phyloP scores from a whole-genome alignment of 2,888 invertebrate species.

The Craniophora ligustri region DNA sequence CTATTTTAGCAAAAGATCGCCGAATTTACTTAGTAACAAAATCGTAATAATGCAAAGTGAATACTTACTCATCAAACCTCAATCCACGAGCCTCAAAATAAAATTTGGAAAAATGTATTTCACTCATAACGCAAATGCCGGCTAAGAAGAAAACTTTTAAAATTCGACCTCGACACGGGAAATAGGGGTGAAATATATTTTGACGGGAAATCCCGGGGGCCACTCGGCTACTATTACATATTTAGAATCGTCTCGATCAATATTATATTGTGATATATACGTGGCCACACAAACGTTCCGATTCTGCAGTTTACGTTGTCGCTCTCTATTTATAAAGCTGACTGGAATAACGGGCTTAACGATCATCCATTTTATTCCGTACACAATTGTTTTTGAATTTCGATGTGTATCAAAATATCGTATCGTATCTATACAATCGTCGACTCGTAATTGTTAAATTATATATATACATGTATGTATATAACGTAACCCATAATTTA shows the following conservation, averaged over 20 bases:
- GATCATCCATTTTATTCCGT: conserved; percentile 61
- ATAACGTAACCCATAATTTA: background rate
- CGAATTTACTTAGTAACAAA: conserved; percentile 43
- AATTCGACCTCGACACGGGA: conserved; percentile 52
- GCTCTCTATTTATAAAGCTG: conserved; percentile 64
- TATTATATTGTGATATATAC: conserved; percentile 46
- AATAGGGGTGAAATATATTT: conserved; percentile 54
- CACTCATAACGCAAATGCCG: conserved; percentile 49
- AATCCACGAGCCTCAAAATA: conserved; percentile 40
- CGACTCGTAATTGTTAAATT: conserved; percentile 2
- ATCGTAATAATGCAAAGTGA: conserved; percentile 51
- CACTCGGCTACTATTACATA: conserved; percentile 47
- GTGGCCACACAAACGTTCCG: conserved; percentile 19
- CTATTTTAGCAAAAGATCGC: conserved; percentile 23
- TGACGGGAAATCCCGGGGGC: conserved; percentile 49
- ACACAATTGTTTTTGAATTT: conserved; percentile 50
- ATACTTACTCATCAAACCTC: conserved; percentile 45
- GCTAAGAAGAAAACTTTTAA: conserved; percentile 50
- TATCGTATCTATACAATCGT: conserved; percentile 16
- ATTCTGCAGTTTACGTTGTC: conserved; percentile 58
- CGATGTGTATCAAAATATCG: conserved; percentile 49
- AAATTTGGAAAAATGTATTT: conserved; percentile 55
- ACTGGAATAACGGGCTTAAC: conserved; percentile 61
- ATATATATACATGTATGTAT: background rate
- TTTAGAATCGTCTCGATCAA: conserved; percentile 47